These are phyloP conservation scores for Laupala kohalensis DNA, from an alignment of 1,140 invertebrate species.

Conservation along the genomic window DNA sequence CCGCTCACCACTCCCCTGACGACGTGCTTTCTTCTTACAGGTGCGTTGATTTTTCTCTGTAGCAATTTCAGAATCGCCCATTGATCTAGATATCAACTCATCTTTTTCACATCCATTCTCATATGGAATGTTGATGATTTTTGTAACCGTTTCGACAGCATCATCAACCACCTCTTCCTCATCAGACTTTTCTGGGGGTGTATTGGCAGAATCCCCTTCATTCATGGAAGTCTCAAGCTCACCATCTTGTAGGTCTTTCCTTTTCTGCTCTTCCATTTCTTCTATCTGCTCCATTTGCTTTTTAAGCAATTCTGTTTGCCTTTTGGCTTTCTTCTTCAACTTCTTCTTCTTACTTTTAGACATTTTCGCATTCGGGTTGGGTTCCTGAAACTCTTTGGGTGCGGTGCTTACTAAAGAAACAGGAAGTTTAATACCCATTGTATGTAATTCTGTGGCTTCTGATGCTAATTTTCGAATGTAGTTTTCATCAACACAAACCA, in stretches of 20 bases:
- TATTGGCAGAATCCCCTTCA: constrained; percentile 15
- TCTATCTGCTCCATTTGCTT: constrained; percentile 79
- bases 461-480: constrained; percentile 81
- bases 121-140: neutral
- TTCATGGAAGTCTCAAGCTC: constrained; percentile 7
- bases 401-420: constrained; percentile 83
- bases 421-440: constrained; percentile 77
- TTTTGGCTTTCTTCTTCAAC: constrained; percentile 91
- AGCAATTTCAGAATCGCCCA: constrained; percentile 2
- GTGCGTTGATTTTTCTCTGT: constrained; percentile 15
- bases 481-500: constrained; percentile 71
- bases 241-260: constrained; percentile 19
- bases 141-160: constrained; percentile 1
- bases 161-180: constrained; percentile 26
- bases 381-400: constrained; percentile 74
- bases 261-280: constrained; percentile 55
- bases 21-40: constrained; percentile 24
- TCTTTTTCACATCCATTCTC: constrained; percentile 12
- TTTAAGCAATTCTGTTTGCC: constrained; percentile 81
- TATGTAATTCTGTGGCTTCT: constrained; percentile 79
- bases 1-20: constrained; percentile 16
- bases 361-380: constrained; percentile 69
- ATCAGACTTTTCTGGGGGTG: neutral
- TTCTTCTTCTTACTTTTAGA: constrained; percentile 98
- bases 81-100: neutral